These are phyloP conservation scores for Teinopalpus imperialis DNA, from an alignment of 2,888 invertebrate species.

Conservation along the genomic window DNA sequence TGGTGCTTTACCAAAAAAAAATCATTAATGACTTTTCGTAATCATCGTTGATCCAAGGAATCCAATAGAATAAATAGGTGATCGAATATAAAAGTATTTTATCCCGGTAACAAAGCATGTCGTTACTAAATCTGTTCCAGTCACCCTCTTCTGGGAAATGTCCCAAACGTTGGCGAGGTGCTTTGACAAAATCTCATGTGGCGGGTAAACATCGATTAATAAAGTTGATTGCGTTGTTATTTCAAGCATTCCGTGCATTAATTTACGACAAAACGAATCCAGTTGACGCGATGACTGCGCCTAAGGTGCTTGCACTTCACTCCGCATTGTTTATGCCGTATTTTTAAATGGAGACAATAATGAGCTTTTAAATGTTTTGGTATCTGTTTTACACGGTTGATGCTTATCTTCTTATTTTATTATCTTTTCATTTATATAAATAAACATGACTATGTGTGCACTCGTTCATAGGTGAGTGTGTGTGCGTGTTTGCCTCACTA, in stretches of 20 bases:
- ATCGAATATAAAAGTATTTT: no score
- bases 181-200: constrained; percentile 28
- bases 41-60: no score
- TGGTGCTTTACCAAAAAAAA: no score
- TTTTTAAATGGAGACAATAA: background rate
- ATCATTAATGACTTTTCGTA: no score
- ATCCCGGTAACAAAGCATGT: no score
- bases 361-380: background rate
- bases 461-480: no score
- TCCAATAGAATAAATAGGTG: no score
- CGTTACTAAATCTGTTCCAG: constrained; percentile 9
- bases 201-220: constrained; percentile 37
- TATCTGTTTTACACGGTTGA: no score
- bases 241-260: constrained; percentile 28
- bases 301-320: background rate
- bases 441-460: no score
- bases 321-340: constrained; percentile 5
- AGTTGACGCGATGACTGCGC: background rate
- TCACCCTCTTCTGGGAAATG: constrained; percentile 29
- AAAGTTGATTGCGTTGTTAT: constrained; percentile 32
- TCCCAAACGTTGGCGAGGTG: constrained; percentile 29
- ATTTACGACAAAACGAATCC: constrained; percentile 19
- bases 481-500: no score
- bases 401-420: no score
- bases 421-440: no score